phyloP scores from a whole-genome alignment of 2,113 vertebrate genomes.

The Pterocles burchelli region DNA sequence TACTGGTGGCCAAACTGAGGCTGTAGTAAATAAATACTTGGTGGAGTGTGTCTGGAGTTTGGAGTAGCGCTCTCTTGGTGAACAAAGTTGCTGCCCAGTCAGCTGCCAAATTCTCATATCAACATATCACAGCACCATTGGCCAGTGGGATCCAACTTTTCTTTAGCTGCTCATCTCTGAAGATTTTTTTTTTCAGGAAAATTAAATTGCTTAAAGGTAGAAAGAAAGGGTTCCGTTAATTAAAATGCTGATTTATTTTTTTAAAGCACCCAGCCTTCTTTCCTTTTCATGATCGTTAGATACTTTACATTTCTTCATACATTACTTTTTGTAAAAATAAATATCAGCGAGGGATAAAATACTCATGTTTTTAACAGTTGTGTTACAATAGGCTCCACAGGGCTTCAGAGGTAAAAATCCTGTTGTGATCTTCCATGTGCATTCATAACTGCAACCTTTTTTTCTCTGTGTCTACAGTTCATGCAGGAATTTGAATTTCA shows the following conservation, averaged over 20 bases:
- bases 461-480: neutral
- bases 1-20: neutral
- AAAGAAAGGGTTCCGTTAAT: neutral
- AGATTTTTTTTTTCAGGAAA: neutral
- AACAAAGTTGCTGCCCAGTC: neutral
- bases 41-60: neutral
- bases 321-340: neutral
- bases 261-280: neutral
- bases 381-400: neutral
- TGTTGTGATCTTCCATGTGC: neutral
- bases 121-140: neutral
- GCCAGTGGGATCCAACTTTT: neutral
- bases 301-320: neutral
- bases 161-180: neutral
- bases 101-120: neutral
- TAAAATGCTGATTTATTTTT: neutral
- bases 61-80: neutral
- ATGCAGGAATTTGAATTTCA: neutral
- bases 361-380: neutral
- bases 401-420: neutral
- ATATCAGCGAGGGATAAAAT: neutral
- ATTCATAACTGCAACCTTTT: neutral
- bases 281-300: neutral
- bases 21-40: neutral
- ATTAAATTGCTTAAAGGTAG: neutral